Conservation (phyloP, 2,888 invertebrate genomes). For the Eristalis arbustorum region DNA sequence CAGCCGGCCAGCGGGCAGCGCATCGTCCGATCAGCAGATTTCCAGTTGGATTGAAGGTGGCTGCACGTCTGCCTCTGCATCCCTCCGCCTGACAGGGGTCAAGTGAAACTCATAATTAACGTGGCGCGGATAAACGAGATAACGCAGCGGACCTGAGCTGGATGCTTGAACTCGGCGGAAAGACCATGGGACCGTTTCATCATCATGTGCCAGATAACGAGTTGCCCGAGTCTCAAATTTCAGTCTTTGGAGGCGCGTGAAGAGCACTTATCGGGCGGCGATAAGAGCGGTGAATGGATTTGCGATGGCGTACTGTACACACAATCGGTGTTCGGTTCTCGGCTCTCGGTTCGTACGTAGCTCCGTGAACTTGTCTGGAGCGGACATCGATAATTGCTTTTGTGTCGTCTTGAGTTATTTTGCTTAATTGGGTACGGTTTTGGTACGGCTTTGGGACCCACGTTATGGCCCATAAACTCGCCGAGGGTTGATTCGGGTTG, state of each 20-base stretch:
- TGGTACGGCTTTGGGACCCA: conserved; percentile 16
- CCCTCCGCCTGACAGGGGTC: neutral
- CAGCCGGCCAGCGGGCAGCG: conserved; percentile 7
- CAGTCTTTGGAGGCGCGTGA: conserved; percentile 32
- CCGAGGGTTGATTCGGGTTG: conserved; percentile 1
- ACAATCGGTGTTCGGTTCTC: neutral
- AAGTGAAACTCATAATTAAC: conserved; percentile 42
- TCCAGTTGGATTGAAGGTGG: conserved; percentile 5
- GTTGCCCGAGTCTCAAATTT: conserved; percentile 42
- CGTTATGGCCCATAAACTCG: conserved; percentile 23
- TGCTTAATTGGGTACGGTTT: conserved; percentile 21
- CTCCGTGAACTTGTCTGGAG: conserved; percentile 44
- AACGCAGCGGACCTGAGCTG: conserved; percentile 28
- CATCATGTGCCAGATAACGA: conserved; percentile 37
- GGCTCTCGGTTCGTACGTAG: neutral
- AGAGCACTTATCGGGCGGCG: conserved; percentile 52
- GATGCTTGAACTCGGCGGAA: conserved; percentile 31
- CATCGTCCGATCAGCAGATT: conserved; percentile 32
- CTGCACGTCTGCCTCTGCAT: conserved; percentile 3
- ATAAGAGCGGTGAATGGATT: conserved; percentile 24
- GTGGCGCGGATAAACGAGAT: conserved; percentile 29
- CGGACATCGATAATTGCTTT: conserved; percentile 27
- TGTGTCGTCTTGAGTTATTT: conserved; percentile 18
- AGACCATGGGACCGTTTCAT: conserved; percentile 32
- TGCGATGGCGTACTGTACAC: neutral